Percentiles rank a stretch among this genome's conserved stretches.
These are phyloP conservation scores for Neoscelio sp. DNA, from an alignment of 2,888 invertebrate genomes.

Conservation along the genomic window DNA sequence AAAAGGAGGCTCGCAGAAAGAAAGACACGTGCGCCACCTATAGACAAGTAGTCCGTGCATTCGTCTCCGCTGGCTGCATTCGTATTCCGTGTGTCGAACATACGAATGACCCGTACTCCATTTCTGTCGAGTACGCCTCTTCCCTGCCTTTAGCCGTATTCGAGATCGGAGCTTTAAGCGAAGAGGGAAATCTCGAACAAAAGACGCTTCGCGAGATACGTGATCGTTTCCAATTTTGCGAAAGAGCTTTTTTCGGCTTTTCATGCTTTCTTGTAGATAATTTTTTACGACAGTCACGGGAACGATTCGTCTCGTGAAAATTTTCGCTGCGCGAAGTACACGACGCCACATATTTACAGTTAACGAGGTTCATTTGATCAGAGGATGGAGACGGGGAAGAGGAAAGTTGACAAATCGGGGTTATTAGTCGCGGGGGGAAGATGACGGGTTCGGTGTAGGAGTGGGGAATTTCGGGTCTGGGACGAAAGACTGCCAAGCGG, in stretches of 20 bases:
- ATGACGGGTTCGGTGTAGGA: conserved; percentile 24
- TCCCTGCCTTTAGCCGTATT: background rate
- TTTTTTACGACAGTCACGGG: conserved; percentile 38
- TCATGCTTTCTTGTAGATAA: background rate
- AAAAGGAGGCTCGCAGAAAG: conserved; percentile 55
- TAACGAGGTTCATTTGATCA: conserved; percentile 62
- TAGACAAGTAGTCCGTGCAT: conserved; percentile 12
- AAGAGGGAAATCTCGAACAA: conserved; percentile 51
- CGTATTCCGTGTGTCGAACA: conserved; percentile 47
- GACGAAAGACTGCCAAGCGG: no score
- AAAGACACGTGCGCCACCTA: conserved; percentile 66
- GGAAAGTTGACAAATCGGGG: conserved; percentile 52
- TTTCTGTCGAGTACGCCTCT: conserved; percentile 20
- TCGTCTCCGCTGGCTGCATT: conserved; percentile 22
- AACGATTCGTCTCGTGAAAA: conserved; percentile 46
- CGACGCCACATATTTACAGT: conserved; percentile 52
- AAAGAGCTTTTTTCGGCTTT: conserved; percentile 26
- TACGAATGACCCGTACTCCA: conserved; percentile 43
- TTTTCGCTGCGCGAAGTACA: conserved; percentile 36
- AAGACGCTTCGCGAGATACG: conserved; percentile 47
- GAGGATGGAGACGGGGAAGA: conserved; percentile 22
- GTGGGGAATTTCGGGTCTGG: background rate
- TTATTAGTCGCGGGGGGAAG: background rate
- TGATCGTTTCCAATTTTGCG: conserved; percentile 49
- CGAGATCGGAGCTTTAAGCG: conserved; percentile 13